These are phyloP conservation scores for Euspilapteryx auroguttella DNA, from an alignment of 2,888 invertebrate species.

Conservation along the genomic window DNA sequence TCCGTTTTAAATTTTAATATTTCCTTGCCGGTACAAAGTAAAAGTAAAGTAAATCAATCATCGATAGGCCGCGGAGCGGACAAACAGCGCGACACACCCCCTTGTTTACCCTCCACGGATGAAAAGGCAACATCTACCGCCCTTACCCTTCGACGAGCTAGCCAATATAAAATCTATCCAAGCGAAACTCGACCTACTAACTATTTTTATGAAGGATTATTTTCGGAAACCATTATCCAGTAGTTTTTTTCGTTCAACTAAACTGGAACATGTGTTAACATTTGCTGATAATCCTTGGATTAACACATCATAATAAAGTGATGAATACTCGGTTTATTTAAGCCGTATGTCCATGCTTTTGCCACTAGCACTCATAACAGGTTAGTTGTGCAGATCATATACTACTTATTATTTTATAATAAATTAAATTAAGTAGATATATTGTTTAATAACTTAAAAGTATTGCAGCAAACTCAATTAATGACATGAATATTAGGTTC, in stretches of 20 bases:
- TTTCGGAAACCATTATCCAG: conserved; percentile 12
- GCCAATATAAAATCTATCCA: neutral
- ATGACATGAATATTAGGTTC: no score
- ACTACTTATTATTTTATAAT: no score
- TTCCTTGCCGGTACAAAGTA: no score
- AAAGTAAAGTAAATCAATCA: conserved; percentile 57
- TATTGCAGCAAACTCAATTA: neutral
- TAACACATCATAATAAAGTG: conserved; percentile 62
- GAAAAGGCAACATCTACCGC: conserved; percentile 60
- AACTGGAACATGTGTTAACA: conserved; percentile 62
- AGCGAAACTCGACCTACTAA: neutral
- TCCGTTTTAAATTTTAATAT: no score
- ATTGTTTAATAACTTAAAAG: no score
- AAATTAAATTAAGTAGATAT: no score
- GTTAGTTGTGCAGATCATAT: conserved; percentile 41
- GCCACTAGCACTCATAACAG: conserved; percentile 31
- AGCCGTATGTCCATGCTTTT: conserved; percentile 41
- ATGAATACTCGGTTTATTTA: conserved; percentile 55
- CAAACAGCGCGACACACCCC: conserved; percentile 53
- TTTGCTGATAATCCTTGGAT: conserved; percentile 59
- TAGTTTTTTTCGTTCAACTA: conserved; percentile 40
- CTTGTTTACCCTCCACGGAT: conserved; percentile 59
- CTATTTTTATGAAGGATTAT: neutral
- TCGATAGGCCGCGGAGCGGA: conserved; percentile 26
- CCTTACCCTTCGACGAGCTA: conserved; percentile 11